These are phyloP conservation scores for Micrasema minimum DNA, from an alignment of 1,140 invertebrate genomes.

Conservation along the genomic window DNA sequence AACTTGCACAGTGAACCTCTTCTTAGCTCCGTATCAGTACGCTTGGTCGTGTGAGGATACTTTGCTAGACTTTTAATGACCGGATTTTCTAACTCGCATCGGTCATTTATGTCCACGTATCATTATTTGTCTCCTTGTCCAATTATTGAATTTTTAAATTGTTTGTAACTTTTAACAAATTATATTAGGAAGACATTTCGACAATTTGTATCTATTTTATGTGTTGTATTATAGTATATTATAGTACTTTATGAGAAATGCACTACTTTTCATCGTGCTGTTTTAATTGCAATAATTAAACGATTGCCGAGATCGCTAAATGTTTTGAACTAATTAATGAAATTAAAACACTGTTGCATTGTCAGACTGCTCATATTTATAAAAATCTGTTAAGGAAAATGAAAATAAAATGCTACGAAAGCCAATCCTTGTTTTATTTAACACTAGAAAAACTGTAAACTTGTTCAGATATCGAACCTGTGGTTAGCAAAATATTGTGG, in stretches of 20 bases:
- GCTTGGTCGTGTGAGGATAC: not conserved
- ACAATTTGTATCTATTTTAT: constrained; percentile 52
- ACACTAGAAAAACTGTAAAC: too few species aligned
- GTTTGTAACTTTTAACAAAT: constrained; percentile 52
- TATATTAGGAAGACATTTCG: constrained; percentile 52
- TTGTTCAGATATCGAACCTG: too few species aligned
- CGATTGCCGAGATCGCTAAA: constrained; percentile 51
- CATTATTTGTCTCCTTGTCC: constrained; percentile 43
- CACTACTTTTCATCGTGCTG: constrained; percentile 49
- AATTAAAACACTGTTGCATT: constrained; percentile 63
- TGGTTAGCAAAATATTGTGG: too few species aligned
- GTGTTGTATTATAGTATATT: constrained; percentile 44
- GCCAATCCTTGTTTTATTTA: constrained; percentile 30
- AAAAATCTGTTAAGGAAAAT: constrained; percentile 59
- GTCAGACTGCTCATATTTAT: constrained; percentile 72
- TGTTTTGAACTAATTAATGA: constrained; percentile 53
- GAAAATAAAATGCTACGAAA: constrained; percentile 53
- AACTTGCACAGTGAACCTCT: not conserved
- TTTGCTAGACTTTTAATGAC: not conserved
- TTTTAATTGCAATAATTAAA: constrained; percentile 54
- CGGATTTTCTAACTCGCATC: not conserved
- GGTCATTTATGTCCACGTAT: constrained; percentile 45
- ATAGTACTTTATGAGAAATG: constrained; percentile 48
- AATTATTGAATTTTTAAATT: constrained; percentile 51
- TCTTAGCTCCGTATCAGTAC: not conserved